Percentiles rank a stretch among this genome's conserved stretches.
Evolutionary conservation across 2,888 invertebrate genomes (phyloP).

Genomic region (Phortica okadai): DNA sequence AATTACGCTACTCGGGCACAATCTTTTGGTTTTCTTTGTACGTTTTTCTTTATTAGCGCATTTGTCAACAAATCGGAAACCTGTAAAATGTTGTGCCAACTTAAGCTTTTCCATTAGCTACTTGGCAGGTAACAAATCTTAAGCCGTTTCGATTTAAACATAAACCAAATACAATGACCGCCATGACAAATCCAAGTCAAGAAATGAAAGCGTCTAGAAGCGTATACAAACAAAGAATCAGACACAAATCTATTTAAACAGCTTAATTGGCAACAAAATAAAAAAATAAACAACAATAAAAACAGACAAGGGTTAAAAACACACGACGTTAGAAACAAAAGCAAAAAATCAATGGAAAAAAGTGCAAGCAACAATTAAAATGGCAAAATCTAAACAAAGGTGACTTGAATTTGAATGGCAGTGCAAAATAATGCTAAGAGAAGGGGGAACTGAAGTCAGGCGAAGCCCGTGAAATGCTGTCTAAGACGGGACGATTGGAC

Average conservation of each 20-base stretch:
- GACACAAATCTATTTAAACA: slow-evolving; percentile 64
- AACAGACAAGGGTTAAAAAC: slow-evolving; percentile 21
- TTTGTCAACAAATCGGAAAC: slow-evolving; percentile 23
- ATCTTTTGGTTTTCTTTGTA: neutral
- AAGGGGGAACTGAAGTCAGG: neutral
- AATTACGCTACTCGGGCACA: neutral
- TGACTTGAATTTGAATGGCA: slow-evolving; percentile 45
- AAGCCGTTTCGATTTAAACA: slow-evolving; percentile 63
- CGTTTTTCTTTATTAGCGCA: neutral
- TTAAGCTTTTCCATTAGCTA: slow-evolving; percentile 11
- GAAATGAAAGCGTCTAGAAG: slow-evolving; percentile 33
- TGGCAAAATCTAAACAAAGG: slow-evolving; percentile 69
- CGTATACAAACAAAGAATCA: neutral
- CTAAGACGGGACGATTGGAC: neutral
- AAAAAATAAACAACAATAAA: slow-evolving; percentile 34
- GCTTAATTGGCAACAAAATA: slow-evolving; percentile 62
- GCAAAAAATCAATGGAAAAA: slow-evolving; percentile 46
- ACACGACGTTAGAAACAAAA: slow-evolving; percentile 45
- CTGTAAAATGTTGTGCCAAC: slow-evolving; percentile 14
- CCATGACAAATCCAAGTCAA: slow-evolving; percentile 72
- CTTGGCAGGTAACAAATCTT: slow-evolving; percentile 54
- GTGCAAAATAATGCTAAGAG: slow-evolving; percentile 41
- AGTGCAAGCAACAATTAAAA: slow-evolving; percentile 59
- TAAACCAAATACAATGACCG: slow-evolving; percentile 46
- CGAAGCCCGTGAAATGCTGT: slow-evolving; percentile 8